Conservation (phyloP, 1,140 invertebrate species). For the Gonatopus flavifemur region DNA sequence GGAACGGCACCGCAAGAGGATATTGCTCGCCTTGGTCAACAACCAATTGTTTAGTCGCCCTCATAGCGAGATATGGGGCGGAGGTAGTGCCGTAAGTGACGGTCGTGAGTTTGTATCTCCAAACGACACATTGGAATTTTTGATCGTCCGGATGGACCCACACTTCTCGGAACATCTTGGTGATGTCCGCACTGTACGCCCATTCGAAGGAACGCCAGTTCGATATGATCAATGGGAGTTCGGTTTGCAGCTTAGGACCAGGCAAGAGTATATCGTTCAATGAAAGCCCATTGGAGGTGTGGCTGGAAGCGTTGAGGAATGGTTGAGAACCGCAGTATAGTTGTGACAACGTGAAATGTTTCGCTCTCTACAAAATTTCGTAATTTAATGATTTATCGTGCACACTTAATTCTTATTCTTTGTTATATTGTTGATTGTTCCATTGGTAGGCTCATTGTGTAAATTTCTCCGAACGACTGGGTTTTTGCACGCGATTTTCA, state of each 20-base stretch:
- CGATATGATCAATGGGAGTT: constrained; percentile 8
- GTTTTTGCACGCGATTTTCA: no score
- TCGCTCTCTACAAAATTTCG: no score
- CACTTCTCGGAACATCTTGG: constrained; percentile 29
- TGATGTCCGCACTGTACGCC: constrained; percentile 34
- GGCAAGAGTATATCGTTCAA: constrained; percentile 12
- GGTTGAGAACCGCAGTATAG: no score
- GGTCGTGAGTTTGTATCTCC: constrained; percentile 5
- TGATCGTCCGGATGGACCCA: neutral
- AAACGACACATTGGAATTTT: constrained; percentile 5
- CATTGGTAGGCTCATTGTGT: no score
- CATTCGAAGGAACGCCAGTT: constrained; percentile 30
- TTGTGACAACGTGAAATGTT: no score
- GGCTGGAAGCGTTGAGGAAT: constrained; percentile 16
- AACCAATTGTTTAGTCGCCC: neutral
- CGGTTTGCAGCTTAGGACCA: constrained; percentile 13
- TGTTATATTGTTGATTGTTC: no score
- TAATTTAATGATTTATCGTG: no score
- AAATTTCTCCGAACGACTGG: no score
- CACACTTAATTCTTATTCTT: no score
- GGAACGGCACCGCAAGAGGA: neutral
- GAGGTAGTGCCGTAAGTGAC: constrained; percentile 4
- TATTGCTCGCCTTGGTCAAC: neutral
- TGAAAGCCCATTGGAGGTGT: neutral
- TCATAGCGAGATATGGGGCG: constrained; percentile 5